Conservation (phyloP, 2,113 vertebrate species). For the Tenebrosternarchus preto region DNA sequence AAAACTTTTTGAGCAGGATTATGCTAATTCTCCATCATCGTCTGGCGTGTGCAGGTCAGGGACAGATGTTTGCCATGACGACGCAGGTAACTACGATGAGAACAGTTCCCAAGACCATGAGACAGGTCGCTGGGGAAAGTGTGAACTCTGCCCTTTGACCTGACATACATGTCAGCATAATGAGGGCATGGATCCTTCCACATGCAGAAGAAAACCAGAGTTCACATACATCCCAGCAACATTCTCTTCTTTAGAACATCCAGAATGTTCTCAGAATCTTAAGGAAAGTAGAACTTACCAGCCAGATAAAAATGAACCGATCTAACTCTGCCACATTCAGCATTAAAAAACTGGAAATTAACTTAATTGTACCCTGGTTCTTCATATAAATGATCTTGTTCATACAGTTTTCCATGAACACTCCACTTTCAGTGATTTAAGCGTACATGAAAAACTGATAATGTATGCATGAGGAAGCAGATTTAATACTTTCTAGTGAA, state of each 20-base stretch:
- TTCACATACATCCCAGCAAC: not conserved
- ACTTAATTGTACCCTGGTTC: not conserved
- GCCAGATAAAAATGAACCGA: not conserved
- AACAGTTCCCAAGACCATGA: not conserved
- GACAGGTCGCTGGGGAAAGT: not conserved
- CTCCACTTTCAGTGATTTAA: not conserved
- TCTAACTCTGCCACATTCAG: not conserved
- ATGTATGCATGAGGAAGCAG: not conserved
- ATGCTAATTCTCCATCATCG: too few relatives aligned
- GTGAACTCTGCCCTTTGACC: not conserved
- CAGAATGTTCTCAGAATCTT: slow-evolving; percentile 10
- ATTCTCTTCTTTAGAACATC: not conserved
- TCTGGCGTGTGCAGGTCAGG: too few relatives aligned
- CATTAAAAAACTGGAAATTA: not conserved
- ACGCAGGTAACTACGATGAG: not conserved
- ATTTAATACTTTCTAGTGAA: not conserved
- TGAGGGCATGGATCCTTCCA: too few relatives aligned
- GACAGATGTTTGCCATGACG: too few relatives aligned
- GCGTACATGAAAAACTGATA: not conserved
- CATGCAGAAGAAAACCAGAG: too few relatives aligned
- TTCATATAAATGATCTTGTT: slow-evolving; percentile 7
- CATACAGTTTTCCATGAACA: not conserved
- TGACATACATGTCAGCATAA: not conserved
- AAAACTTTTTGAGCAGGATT: not conserved
- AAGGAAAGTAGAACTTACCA: not conserved